phyloP scores from a whole-genome alignment of 2,113 vertebrate species.

The Cyrtonyx montezumae region DNA sequence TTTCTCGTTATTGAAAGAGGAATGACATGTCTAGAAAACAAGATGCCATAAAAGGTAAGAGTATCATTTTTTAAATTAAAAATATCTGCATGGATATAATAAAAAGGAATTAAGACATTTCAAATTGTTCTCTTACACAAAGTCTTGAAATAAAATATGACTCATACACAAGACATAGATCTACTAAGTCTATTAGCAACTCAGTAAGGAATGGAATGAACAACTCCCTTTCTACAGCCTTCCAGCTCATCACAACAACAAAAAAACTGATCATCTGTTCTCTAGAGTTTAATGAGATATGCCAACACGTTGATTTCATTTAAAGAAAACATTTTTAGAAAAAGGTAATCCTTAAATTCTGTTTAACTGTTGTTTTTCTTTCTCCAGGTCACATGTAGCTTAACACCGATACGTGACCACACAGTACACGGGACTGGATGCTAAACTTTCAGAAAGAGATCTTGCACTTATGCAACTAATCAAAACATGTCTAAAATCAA shows the following conservation, averaged over 20 bases:
- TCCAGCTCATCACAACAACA: slow-evolving; percentile 14
- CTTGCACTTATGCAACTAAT: background rate
- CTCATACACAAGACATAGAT: background rate
- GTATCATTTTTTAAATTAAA: background rate
- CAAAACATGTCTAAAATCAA: background rate
- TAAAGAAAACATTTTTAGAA: background rate
- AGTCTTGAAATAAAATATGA: slow-evolving; percentile 3
- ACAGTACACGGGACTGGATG: background rate
- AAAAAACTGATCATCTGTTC: background rate
- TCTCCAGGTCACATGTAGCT: background rate
- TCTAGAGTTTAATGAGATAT: background rate
- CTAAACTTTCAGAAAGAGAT: background rate
- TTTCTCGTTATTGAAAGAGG: background rate
- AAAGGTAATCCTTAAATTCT: background rate
- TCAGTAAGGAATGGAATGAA: background rate
- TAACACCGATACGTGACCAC: background rate
- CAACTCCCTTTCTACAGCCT: background rate
- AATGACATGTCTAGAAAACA: background rate
- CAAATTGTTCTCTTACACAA: background rate
- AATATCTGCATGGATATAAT: background rate
- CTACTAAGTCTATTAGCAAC: background rate
- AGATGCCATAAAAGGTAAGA: background rate
- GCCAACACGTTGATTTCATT: background rate
- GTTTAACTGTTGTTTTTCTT: background rate
- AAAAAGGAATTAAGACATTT: background rate